Evolutionary conservation across 1,140 invertebrate genomes (phyloP).

Genomic region (Drosophila suzukii): DNA sequence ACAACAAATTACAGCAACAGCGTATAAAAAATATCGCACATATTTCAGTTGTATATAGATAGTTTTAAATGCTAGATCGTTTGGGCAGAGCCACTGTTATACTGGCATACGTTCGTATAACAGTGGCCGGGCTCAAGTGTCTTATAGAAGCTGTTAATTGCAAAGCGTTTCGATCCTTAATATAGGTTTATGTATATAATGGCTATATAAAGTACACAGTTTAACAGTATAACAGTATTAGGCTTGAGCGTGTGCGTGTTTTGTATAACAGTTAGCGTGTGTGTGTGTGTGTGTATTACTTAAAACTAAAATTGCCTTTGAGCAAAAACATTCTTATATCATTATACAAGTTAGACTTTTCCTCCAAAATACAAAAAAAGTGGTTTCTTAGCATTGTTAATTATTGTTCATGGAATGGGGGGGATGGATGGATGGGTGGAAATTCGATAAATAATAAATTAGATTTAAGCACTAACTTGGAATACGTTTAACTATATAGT

Average conservation of each 20-base stretch:
- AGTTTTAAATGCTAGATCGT: conserved; percentile 35
- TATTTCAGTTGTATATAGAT: conserved; percentile 16
- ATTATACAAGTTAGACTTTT: conserved; percentile 50
- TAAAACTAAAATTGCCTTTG: conserved; percentile 43
- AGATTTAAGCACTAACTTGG: conserved; percentile 80
- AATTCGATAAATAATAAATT: conserved; percentile 65
- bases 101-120: conserved; percentile 2
- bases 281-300: conserved; percentile 19
- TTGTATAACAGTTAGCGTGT: conserved; percentile 71
- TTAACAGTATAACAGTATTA: conserved; percentile 65
- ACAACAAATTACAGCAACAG: conserved; percentile 43
- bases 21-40: conserved; percentile 73
- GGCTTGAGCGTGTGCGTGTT: conserved; percentile 38
- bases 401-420: conserved; percentile 33
- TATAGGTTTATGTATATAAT: conserved; percentile 17
- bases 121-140: conserved; percentile 12
- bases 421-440: conserved; percentile 8
- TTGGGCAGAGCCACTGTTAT: conserved; percentile 18
- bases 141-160: conserved; percentile 31
- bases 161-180: conserved; percentile 33
- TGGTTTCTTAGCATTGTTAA: conserved; percentile 6
- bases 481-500: conserved; percentile 50
- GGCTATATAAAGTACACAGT: conserved; percentile 58
- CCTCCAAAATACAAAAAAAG: conserved; percentile 22
- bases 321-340: conserved; percentile 33